Evolutionary conservation across 2,888 invertebrate species (phyloP), one percentile per base, ranked within the genome.

Genomic region (Trimorus sp.): DNA sequence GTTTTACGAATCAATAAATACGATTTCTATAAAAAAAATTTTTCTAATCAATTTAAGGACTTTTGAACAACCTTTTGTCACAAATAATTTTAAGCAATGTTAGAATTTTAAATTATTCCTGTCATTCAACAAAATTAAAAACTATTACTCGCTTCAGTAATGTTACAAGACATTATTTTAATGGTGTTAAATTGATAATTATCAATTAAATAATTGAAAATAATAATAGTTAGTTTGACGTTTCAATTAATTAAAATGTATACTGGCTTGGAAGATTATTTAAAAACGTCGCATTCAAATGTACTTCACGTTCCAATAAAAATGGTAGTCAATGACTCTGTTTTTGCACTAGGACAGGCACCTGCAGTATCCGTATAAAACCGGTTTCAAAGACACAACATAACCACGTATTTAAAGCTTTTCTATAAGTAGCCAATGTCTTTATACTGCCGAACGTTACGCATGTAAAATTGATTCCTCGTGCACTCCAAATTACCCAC

Each of bases 401-500:
- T 77, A 69, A 48, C 69, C 74, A 59, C 36, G 53, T 65, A 71
- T 68, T 77, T 68, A 65, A 75, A 78, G 53, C 63, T 75, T 75
- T 78, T 59, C 75, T 77, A 77, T 66, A 75, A 75, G 78, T 74
- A 63, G 63, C 76, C 70, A 78, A 75, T 74, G 73, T 79, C 82
- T 82, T 82, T 74, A 79, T 82, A 70, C 59, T 79, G 11, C 36
- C 15, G 59, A 75, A 70, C n/a, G 62, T 48, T 59, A 37, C 54
- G 53, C 63, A 69, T 53, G 56, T 53, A 53, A 71, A 78, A 75
- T 78, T 75, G 75, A 71, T 74, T 82, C 70, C 42, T 71, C 68
- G 15, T 76, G 73, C 76, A 69, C 71, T 74, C 79, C 79, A 82
- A 82, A 79, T 82, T 79, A 82, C 73, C 75, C 79, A 76, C 79